Percentiles rank a stretch among this genome's conserved stretches.
phyloP scores from a whole-genome alignment of 2,888 invertebrate genomes.

The Tenthredo scrophulariae region DNA sequence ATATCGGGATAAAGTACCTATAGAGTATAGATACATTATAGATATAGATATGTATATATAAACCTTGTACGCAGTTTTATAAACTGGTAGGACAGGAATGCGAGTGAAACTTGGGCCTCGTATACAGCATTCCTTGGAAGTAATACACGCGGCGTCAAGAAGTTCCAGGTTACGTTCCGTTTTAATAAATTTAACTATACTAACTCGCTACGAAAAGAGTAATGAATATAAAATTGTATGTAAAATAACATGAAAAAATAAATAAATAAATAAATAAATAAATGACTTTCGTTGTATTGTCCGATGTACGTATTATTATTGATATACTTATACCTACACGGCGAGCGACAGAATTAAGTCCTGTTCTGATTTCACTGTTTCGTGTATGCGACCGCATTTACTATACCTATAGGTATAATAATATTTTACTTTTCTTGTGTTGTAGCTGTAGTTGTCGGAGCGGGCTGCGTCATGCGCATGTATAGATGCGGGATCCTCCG shows the following conservation, averaged over 20 bases:
- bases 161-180: constrained; percentile 41
- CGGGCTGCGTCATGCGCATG: too few species aligned
- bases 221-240: not conserved
- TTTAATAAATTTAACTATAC: not conserved
- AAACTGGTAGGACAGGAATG: constrained; percentile 59
- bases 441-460: not conserved
- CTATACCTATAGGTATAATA: not conserved
- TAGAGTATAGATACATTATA: not conserved
- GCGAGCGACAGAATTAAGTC: not conserved
- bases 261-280: too few species aligned
- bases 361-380: constrained; percentile 4
- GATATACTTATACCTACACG: not conserved
- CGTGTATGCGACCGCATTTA: not conserved
- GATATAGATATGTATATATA: not conserved
- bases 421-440: not conserved
- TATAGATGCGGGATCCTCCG: not conserved
- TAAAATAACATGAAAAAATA: not conserved
- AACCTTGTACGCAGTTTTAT: constrained; percentile 40
- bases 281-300: not conserved
- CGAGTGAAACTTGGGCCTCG: constrained; percentile 61
- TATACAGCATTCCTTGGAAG: constrained; percentile 57
- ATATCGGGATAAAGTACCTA: not conserved
- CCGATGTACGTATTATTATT: not conserved
- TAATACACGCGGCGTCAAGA: constrained; percentile 55
- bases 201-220: not conserved